Percentiles rank a stretch among this genome's conserved stretches.
These are phyloP conservation scores for Calliphora vicina DNA, from an alignment of 1,140 invertebrate species.

Conservation along the genomic window DNA sequence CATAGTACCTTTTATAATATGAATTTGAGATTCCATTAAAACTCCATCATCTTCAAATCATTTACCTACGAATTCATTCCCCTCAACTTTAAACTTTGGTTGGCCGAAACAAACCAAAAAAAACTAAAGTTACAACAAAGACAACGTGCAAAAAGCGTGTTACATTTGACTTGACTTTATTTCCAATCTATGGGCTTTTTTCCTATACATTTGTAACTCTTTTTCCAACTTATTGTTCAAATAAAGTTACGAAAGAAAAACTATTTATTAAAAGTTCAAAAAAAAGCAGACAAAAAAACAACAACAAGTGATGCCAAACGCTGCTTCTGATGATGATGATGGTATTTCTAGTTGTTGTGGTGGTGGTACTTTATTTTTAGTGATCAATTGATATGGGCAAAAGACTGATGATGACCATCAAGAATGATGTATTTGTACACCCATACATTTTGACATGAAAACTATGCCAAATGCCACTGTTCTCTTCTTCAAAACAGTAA, in stretches of 20 bases:
- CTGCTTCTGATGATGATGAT: background rate
- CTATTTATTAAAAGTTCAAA: background rate
- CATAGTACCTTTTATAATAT: no score
- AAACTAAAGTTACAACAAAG: background rate
- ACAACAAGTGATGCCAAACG: background rate
- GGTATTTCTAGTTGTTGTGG: background rate
- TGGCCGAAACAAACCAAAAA: background rate
- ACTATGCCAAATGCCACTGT: constrained; percentile 34
- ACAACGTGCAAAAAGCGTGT: background rate
- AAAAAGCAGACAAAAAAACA: background rate
- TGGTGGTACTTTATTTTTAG: background rate
- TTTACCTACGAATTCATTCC: background rate
- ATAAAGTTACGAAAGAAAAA: background rate
- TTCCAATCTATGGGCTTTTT: background rate
- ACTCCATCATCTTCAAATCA: no score
- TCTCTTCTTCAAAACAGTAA: background rate
- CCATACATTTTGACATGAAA: constrained; percentile 34
- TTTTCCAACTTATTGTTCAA: background rate
- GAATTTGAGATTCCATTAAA: no score
- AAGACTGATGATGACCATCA: constrained; percentile 35
- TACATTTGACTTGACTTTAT: constrained; percentile 14
- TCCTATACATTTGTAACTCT: background rate
- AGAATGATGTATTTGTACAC: constrained; percentile 32
- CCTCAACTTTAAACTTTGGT: background rate
- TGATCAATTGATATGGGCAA: constrained; percentile 33